Conservation (phyloP, 2,113 vertebrate genomes). For the Sinocyclocheilus anshuiensis region DNA sequence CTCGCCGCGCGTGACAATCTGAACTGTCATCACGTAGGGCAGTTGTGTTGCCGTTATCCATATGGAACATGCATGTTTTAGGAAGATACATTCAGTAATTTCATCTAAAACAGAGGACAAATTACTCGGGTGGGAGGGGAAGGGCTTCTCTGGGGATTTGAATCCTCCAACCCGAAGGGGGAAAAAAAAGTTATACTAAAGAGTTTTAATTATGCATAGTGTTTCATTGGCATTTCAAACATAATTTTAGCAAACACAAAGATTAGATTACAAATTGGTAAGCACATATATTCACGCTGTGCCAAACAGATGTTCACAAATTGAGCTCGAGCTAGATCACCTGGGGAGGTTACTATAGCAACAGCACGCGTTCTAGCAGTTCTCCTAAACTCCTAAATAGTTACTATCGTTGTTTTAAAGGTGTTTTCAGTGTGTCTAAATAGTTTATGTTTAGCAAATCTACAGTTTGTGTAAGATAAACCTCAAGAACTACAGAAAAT, state of each 20-base stretch:
- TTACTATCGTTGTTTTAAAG: too few species aligned
- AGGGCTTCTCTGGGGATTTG: not conserved
- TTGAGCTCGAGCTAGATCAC: not conserved
- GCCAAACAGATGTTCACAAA: slow-evolving; percentile 10
- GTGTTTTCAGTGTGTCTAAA: too few species aligned
- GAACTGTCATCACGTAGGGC: slow-evolving; percentile 3
- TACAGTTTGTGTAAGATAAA: too few species aligned
- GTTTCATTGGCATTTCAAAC: not conserved
- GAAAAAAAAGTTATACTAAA: not conserved
- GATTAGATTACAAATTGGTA: not conserved
- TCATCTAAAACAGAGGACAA: not conserved
- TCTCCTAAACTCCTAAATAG: not conserved
- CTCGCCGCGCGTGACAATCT: not conserved
- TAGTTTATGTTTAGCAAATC: too few species aligned
- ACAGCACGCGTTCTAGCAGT: not conserved
- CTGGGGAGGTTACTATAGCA: not conserved
- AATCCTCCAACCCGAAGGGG: not conserved
- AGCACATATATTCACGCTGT: not conserved
- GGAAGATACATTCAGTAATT: not conserved
- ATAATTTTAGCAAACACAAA: not conserved
- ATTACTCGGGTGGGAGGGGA: not conserved
- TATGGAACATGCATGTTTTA: not conserved
- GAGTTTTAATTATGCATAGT: not conserved
- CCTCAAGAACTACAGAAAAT: too few species aligned
- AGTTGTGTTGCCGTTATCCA: not conserved